Evolutionary conservation across 1,140 invertebrate genomes (phyloP).

Genomic region (Temnothorax curvispinosus): DNA sequence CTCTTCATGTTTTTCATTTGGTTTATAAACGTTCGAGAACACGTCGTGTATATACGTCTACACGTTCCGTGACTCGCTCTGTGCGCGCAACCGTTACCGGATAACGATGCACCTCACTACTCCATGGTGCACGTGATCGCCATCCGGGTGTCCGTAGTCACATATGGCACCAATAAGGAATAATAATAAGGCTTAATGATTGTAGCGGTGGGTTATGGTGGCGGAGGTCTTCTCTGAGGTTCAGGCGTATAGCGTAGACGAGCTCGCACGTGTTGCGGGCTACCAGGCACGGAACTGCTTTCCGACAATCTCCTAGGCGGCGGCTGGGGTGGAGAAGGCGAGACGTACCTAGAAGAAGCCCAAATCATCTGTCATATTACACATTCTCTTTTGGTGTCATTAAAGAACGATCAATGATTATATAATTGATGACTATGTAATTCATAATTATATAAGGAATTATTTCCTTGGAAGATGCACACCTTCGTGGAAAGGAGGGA

Average conservation of each 20-base stretch:
- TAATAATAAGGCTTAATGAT: constrained; percentile 68
- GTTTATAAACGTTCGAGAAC: constrained; percentile 61
- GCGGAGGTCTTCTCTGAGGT: constrained; percentile 89
- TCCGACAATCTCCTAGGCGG: constrained; percentile 88
- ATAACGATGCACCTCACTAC: constrained; percentile 57
- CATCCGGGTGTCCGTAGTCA: constrained; percentile 67
- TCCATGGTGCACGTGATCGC: constrained; percentile 65
- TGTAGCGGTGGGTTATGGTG: constrained; percentile 83
- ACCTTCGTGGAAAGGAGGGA: constrained; percentile 88
- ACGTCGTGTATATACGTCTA: constrained; percentile 50
- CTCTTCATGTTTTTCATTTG: constrained; percentile 47
- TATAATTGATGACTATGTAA: neutral
- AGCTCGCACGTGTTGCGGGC: constrained; percentile 89
- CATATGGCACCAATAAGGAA: constrained; percentile 81
- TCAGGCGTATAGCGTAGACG: constrained; percentile 91
- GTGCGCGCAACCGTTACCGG: constrained; percentile 55
- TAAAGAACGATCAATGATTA: neutral
- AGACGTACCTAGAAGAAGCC: constrained; percentile 86
- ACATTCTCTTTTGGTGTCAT: neutral
- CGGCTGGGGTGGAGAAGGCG: constrained; percentile 89
- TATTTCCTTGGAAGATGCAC: neutral
- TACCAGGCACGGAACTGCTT: constrained; percentile 89
- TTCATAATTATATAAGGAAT: constrained; percentile 6
- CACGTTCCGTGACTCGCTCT: constrained; percentile 35
- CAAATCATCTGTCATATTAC: neutral